Evolutionary conservation across 2,113 vertebrate genomes (phyloP), one percentile per base, ranked within the genome.

Genomic region (Sitta europaea): DNA sequence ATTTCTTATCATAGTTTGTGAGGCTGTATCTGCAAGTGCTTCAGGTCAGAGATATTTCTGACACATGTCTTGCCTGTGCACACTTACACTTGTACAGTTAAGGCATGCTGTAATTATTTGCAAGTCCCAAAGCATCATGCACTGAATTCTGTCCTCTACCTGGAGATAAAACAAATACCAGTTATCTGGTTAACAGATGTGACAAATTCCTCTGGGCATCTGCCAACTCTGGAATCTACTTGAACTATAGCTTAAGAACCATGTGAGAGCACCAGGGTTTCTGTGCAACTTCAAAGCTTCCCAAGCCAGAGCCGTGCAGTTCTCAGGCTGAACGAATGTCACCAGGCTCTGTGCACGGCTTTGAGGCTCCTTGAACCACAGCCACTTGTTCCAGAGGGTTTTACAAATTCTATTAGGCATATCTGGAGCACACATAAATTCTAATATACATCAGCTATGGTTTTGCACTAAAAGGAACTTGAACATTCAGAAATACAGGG

Each of bases 261-360:
- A 22, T 43, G 75, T 74, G 83, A 88, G 58, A 88, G 61, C 72
- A 95, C 65, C 48, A 78, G 67, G n/a, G 31, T 58, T 94, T 90
- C 94, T 91, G 82, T 53, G 90, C 16, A 65, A 68, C 68, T 94
- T 96, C 81, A 97, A 93, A 93, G 75, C 55, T 67, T 48, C 38
- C 75, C 58, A 55, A 85, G 55, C 31, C 19, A 74, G 42, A 88
- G 24, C 42, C 0, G 2, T 1, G 0, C 33, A 58, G 57, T 51
- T 91, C 73, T 61, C 38, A 45, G 25, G 51, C 68, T 71, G 53
- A 89, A 73, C n/a, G 92, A 86, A 74, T 0, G 1, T 73, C 0
- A 0, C 11, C 38, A 58, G 54, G 35, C 66, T 91, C 33, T 28
- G 21, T 35, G 48, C 45, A 77, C 25, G 58, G 84, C 66, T 94